phyloP scores from a whole-genome alignment of 2,113 vertebrate genomes.

The Ahaetulla prasina region DNA sequence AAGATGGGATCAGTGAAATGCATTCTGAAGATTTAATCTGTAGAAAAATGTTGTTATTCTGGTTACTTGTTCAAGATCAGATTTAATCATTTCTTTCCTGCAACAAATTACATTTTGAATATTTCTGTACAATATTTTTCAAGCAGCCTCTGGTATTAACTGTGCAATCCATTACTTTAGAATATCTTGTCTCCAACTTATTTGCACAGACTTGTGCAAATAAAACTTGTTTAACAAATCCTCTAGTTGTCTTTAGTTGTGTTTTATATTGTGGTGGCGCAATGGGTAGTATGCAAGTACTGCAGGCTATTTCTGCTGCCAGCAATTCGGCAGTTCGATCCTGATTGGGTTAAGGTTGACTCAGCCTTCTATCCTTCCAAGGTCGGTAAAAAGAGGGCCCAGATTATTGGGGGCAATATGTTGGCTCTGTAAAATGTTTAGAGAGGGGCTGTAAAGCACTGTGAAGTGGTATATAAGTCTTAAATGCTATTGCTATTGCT shows the following conservation, averaged over 20 bases:
- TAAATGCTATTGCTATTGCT: too few species aligned
- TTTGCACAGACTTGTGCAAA: slow-evolving; percentile 33
- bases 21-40: background rate
- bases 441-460: too few species aligned
- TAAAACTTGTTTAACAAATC: slow-evolving; percentile 19
- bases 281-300: too few species aligned
- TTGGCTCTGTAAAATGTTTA: too few species aligned
- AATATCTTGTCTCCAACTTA: background rate
- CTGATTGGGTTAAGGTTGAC: too few species aligned
- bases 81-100: background rate
- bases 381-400: too few species aligned
- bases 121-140: background rate
- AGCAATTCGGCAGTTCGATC: too few species aligned
- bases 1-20: background rate
- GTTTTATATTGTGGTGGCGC: too few species aligned
- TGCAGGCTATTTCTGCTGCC: too few species aligned
- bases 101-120: fast-evolving
- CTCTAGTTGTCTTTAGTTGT: background rate
- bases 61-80: background rate
- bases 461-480: too few species aligned
- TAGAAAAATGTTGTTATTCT: background rate
- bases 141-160: background rate
- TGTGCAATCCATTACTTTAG: background rate
- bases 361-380: too few species aligned
- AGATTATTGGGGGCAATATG: too few species aligned